phyloP scores from a whole-genome alignment of 1,140 invertebrate species.

The Plutomurus gul region DNA sequence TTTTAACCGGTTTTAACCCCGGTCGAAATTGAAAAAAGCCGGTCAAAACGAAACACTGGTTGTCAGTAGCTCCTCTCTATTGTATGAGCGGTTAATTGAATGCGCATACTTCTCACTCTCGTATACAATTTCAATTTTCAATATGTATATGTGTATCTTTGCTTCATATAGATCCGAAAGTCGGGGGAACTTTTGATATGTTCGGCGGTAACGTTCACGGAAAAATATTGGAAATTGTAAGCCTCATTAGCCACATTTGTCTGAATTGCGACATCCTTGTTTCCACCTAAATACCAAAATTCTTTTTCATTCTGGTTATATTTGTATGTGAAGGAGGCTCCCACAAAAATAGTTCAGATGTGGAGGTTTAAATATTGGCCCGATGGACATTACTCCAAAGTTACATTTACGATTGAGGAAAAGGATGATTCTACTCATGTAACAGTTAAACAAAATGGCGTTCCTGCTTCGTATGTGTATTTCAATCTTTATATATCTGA shows the following conservation, averaged over 20 bases:
- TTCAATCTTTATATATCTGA: not conserved
- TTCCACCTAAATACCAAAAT: not conserved
- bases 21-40: too few species aligned
- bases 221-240: conserved; percentile 79
- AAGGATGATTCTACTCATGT: conserved; percentile 83
- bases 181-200: conserved; percentile 85
- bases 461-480: conserved; percentile 39
- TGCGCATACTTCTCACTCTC: too few species aligned
- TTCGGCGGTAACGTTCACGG: conserved; percentile 92
- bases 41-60: too few species aligned
- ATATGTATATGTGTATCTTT: too few species aligned
- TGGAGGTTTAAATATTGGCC: conserved; percentile 97
- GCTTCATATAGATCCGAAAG: conserved; percentile 75
- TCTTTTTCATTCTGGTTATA: conserved; percentile 40
- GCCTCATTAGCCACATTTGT: too few species aligned
- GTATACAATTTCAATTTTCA: too few species aligned
- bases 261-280: not conserved
- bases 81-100: too few species aligned
- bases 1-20: too few species aligned
- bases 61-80: too few species aligned
- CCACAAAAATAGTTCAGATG: conserved; percentile 83
- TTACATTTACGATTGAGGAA: conserved; percentile 81
- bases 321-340: conserved; percentile 64
- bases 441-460: conserved; percentile 70
- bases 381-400: conserved; percentile 84